A percentile compares a stretch with the other conserved stretches of the same genome.
Conservation (phyloP, 2,888 invertebrate species). For the Drosophila demipolita region DNA sequence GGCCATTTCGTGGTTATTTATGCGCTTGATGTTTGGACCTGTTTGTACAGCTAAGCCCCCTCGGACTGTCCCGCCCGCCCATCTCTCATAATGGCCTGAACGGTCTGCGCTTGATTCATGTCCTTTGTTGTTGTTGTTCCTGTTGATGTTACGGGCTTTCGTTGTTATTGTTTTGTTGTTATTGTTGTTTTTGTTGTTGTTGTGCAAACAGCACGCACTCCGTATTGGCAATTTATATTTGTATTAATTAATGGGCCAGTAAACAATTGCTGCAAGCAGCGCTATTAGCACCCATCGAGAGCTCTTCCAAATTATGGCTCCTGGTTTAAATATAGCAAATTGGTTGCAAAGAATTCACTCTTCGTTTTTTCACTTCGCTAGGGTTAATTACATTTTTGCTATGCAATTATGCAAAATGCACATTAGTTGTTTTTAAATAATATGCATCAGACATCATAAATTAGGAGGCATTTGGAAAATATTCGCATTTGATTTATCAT, state of each 20-base stretch:
- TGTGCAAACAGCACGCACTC: slow-evolving; percentile 74
- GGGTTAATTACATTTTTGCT: slow-evolving; percentile 66
- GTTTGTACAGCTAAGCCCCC: slow-evolving; percentile 50
- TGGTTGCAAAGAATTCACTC: slow-evolving; percentile 20
- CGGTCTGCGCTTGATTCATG: slow-evolving; percentile 73
- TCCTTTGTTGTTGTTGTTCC: slow-evolving; percentile 32
- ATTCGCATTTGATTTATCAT: slow-evolving; percentile 46
- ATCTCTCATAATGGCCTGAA: slow-evolving; percentile 33
- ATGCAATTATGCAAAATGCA: slow-evolving; percentile 50
- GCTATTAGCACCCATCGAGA: slow-evolving; percentile 72
- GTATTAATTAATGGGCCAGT: slow-evolving; percentile 82
- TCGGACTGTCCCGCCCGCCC: background rate
- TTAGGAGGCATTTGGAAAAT: slow-evolving; percentile 36
- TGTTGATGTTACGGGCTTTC: slow-evolving; percentile 30
- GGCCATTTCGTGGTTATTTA: slow-evolving; percentile 82
- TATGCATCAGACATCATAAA: slow-evolving; percentile 61
- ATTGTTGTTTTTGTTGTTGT: slow-evolving; percentile 30
- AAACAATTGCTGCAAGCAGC: slow-evolving; percentile 78
- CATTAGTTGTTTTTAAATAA: slow-evolving; percentile 65
- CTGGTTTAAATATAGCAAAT: slow-evolving; percentile 2
- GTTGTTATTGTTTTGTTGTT: slow-evolving; percentile 29
- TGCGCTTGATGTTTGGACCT: slow-evolving; percentile 64
- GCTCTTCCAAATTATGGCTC: slow-evolving; percentile 35
- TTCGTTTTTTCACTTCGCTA: slow-evolving; percentile 7
- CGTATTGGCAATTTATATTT: slow-evolving; percentile 82